Percentiles rank a stretch among this genome's conserved stretches.
Conservation (phyloP, 2,797 vertebrate genomes). For the Artibeus lituratus region DNA sequence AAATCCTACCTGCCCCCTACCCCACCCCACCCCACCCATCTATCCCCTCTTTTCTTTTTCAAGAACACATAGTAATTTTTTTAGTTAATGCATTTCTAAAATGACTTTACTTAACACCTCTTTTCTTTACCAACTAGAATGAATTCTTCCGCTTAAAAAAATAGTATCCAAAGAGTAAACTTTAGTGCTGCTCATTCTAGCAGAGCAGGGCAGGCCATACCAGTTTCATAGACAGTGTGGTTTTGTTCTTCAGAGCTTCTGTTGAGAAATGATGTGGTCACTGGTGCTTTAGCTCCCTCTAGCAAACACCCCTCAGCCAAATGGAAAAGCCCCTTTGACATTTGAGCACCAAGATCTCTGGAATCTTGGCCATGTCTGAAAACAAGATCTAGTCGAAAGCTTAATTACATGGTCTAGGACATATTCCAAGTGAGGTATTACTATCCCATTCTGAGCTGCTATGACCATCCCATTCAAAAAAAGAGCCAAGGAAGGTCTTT, state of each 20-base stretch:
- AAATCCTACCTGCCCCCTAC: not conserved
- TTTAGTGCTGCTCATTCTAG: slow-evolving; percentile 21
- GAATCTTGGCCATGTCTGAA: slow-evolving; percentile 18
- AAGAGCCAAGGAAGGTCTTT: not conserved
- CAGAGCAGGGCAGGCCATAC: not conserved
- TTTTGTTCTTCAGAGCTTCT: not conserved
- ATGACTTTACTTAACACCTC: not conserved
- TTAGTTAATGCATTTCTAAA: not conserved
- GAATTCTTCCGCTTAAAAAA: not conserved
- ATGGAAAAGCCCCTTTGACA: slow-evolving; percentile 42
- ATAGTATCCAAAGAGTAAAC: not conserved
- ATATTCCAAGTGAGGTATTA: slow-evolving; percentile 40
- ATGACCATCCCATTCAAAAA: not conserved
- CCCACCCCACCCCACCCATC: not conserved
- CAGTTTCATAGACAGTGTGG: not conserved
- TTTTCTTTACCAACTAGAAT: slow-evolving; percentile 3
- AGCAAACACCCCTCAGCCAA: slow-evolving; percentile 30
- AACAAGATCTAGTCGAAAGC: slow-evolving; percentile 19
- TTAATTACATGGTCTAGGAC: slow-evolving; percentile 19
- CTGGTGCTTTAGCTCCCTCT: not conserved
- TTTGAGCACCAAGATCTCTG: not conserved
- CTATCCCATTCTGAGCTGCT: slow-evolving; percentile 6
- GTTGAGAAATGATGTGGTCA: not conserved
- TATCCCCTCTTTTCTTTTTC: not conserved
- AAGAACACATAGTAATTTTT: not conserved